Base-by-base conservation (phyloP, 2,113 vertebrate species). In the Trogon surrucura region DNA sequence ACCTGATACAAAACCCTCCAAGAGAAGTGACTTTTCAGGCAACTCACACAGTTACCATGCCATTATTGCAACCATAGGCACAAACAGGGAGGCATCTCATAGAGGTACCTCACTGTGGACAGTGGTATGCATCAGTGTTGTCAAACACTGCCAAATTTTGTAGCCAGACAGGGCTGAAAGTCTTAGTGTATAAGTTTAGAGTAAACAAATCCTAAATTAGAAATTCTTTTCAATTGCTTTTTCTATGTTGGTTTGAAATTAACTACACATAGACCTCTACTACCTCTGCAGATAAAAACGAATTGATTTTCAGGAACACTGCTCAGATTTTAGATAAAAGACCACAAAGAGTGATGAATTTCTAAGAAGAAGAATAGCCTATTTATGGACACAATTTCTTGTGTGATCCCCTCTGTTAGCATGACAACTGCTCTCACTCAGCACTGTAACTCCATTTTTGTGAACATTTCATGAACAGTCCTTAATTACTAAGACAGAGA, bases 251-350 rank as follows among this genome's bases (percentile, higher is more conserved):
- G n/a, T 67, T 90, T 93, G 23, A 91, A 86, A 81, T 57, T 93
- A 89, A 66, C 73, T 25, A 47, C 38, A 50, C 48, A 6, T 21
- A 88, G 62, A 83, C 27, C 27, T 80, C 72, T 88, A 26, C 66
- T 71, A 48, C 21, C 75, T 45, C 22, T 95, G 87, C 80, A 85
- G 74, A 65, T 75, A 69, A 89, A 70, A 53, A 13, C 58, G 25
- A 1, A 73, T 91, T 87, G 19, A 62, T 87, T 91, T 80, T 30
- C 54, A 89, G 77, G 75, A 5, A 48, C 9, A 22, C 30, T 9
- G 5, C 18, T 70, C 36, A 79, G 82, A 90, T 95, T 60, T 69
- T 66, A 92, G 83, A 95, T 65, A 91, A 96, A 91, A 73, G 47
- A 80, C 78, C 89, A 89, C 65, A 62, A 19, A 75, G 32, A 73